Evolutionary conservation across 2,888 invertebrate species (phyloP).

Genomic region (Drepanosiphum platanoidis): DNA sequence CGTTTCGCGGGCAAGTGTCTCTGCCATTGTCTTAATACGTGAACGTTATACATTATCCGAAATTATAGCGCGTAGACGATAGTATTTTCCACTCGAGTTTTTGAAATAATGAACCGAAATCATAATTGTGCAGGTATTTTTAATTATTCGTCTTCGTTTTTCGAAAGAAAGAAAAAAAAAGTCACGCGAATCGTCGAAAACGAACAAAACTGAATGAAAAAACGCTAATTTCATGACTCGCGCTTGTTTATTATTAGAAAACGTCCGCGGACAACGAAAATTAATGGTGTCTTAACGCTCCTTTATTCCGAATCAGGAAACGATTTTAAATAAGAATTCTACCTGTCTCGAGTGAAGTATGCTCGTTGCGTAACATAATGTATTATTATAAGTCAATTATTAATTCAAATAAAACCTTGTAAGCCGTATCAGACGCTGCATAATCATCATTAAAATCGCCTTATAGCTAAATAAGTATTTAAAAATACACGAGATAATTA

Average conservation of each 20-base stretch:
- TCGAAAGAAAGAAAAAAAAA: no score
- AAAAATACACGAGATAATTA: neutral
- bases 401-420: slow-evolving; percentile 39
- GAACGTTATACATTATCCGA: neutral
- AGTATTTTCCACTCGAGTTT: neutral
- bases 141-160: no score
- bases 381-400: neutral
- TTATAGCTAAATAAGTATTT: neutral
- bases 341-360: neutral
- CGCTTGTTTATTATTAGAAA: neutral
- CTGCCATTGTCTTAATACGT: neutral
- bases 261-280: neutral
- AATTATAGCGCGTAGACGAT: neutral
- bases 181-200: no score
- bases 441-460: slow-evolving; percentile 13
- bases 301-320: slow-evolving; percentile 23
- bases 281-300: slow-evolving; percentile 8
- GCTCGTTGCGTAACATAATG: neutral
- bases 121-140: neutral
- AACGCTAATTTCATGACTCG: no score
- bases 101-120: neutral
- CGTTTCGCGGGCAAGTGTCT: neutral
- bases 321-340: neutral
- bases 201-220: no score
- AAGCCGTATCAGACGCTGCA: neutral